These are phyloP conservation scores for Fistularia tabacaria DNA, from an alignment of 2,797 vertebrate genomes.

Conservation along the genomic window DNA sequence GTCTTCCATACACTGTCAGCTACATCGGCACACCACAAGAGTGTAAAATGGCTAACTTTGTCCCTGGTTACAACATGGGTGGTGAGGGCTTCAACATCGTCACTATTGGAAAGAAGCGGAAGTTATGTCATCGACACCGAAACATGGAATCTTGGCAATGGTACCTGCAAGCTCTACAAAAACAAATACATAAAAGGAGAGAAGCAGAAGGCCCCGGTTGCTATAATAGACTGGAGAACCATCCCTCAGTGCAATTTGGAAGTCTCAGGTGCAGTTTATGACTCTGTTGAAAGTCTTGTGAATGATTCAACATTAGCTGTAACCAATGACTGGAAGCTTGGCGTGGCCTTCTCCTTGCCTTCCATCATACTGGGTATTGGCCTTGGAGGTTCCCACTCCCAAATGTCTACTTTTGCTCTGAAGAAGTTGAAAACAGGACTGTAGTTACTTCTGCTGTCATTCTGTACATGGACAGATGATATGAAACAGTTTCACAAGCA, in stretches of 20 bases:
- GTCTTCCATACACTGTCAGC: slow-evolving; percentile 11
- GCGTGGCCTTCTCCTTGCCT: slow-evolving; percentile 13
- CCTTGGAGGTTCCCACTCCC: slow-evolving; percentile 52
- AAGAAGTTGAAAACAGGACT: slow-evolving; percentile 60
- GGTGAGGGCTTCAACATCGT: slow-evolving; percentile 81
- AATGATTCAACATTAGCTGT: slow-evolving; percentile 42
- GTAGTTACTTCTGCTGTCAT: slow-evolving; percentile 13
- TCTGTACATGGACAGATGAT: too few relatives aligned
- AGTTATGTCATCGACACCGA: slow-evolving; percentile 61
- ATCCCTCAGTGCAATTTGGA: slow-evolving; percentile 24
- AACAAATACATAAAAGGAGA: slow-evolving; percentile 41
- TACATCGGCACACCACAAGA: slow-evolving; percentile 26
- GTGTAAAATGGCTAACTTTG: slow-evolving; percentile 53
- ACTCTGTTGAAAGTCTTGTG: slow-evolving; percentile 57
- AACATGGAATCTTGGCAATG: slow-evolving; percentile 42
- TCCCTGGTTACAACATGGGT: slow-evolving; percentile 72
- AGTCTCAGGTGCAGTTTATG: slow-evolving; percentile 35
- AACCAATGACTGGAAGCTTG: slow-evolving; percentile 51
- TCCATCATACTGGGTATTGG: neutral
- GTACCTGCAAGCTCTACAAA: slow-evolving; percentile 46
- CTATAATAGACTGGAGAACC: slow-evolving; percentile 59
- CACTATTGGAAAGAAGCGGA: slow-evolving; percentile 64
- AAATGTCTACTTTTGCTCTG: slow-evolving; percentile 30
- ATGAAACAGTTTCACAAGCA: too few relatives aligned
- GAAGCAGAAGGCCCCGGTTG: slow-evolving; percentile 56